Percentiles rank a stretch among this genome's conserved stretches.
Evolutionary conservation across 2,113 vertebrate species (phyloP).

Genomic region (Panthera tigris): DNA sequence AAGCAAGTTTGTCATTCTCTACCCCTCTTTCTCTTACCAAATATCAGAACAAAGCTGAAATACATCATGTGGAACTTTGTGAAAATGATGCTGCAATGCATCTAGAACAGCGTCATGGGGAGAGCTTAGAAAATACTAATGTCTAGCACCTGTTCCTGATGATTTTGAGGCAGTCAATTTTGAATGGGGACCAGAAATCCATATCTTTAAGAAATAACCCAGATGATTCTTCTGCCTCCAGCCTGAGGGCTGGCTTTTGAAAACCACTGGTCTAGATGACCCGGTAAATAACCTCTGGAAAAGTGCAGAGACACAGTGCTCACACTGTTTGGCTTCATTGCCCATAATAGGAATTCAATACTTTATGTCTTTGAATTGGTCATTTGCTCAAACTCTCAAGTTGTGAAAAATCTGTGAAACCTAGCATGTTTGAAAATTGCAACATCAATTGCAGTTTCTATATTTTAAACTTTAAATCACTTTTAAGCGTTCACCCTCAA

Average conservation of each 20-base stretch:
- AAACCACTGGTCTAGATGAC: background rate
- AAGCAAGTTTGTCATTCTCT: conserved; percentile 15
- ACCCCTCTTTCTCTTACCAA: background rate
- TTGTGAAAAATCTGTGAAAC: conserved; percentile 61
- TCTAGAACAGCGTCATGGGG: background rate
- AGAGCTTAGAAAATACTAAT: conserved; percentile 21
- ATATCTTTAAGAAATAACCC: conserved; percentile 36
- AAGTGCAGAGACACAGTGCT: background rate
- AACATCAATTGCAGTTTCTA: conserved; percentile 47
- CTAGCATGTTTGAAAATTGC: conserved; percentile 54
- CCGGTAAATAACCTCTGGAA: conserved; percentile 61
- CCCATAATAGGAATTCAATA: conserved; percentile 53
- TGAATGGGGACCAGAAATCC: background rate
- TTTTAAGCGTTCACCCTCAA: conserved; percentile 52
- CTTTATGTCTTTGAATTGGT: conserved; percentile 59
- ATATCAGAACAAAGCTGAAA: background rate
- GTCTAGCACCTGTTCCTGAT: background rate
- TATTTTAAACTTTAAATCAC: conserved; percentile 64
- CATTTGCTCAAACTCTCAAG: conserved; percentile 71
- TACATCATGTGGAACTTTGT: background rate
- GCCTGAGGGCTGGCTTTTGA: conserved; percentile 39
- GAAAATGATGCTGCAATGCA: background rate
- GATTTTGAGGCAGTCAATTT: background rate
- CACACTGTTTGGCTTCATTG: conserved; percentile 45
- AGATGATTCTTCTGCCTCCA: background rate